Evolutionary conservation across 2,113 vertebrate species (phyloP), one percentile per base, ranked within the genome.

Genomic region (Daphoenositta chrysoptera): DNA sequence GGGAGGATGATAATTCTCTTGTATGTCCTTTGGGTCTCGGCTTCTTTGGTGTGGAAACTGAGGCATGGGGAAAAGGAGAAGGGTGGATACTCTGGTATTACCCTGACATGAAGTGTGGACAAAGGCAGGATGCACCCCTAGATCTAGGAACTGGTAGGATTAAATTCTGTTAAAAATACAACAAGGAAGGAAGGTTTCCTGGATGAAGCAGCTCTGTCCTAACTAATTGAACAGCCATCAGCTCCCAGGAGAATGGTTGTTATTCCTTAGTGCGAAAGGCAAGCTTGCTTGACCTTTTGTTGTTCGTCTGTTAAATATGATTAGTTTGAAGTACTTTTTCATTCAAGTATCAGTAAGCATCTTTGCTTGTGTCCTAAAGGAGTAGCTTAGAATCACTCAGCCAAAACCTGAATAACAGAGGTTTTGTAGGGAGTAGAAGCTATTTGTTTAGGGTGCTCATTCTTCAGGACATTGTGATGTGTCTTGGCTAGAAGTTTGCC

Each of bases 71-170:
- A 68, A 90, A 68, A 20, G 44, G 24, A 90, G 27, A 77, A 64
- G 9, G 6, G 11, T 16, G 12, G 9, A 47, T 56, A 20, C 3
- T 71, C 10, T n/a, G 22, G 3, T 72, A 17, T 15, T 72, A 12
- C 5, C 15, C 31, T 35, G 4, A 7, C 23, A 33, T 7, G 18
- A 82, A 68, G 13, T 6, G 12, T 71, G 13, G 24, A 22, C 3
- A 3, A 2, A 82, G 8, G n/a, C 14, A 79, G 16, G 7, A n/a
- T 42, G 7, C 30, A 57, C 3, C 0, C 2, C 9, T 69, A 19
- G 7, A 65, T 40, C 27, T n/a, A 69, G 33, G 9, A 86, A 40
- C 7, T 28, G 10, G 2, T 77, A 72, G 63, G 30, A 84, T 68
- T 11, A 92, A 1, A 10, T 40, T 88, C 15, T 72, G 11, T 44